Evolutionary conservation across 2,797 vertebrate genomes (phyloP).

Genomic region (Aplochiton taeniatus): DNA sequence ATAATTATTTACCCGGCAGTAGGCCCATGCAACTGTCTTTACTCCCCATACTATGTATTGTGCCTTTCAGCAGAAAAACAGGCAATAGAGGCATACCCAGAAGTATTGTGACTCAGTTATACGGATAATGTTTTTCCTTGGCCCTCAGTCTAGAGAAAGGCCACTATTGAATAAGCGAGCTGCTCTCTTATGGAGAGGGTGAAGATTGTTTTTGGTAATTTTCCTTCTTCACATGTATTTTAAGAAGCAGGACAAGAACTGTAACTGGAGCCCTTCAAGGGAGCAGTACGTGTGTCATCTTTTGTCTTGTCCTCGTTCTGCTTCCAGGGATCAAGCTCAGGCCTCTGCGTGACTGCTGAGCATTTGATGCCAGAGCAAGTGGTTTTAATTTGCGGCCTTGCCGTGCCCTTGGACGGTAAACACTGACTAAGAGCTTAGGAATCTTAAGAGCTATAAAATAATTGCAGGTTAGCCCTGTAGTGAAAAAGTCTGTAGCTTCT

Average conservation of each 20-base stretch:
- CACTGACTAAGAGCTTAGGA: constrained; percentile 89
- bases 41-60: not conserved
- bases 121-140: too few relatives aligned
- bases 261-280: too few relatives aligned
- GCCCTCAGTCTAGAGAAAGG: too few relatives aligned
- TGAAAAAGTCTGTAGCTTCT: constrained; percentile 57
- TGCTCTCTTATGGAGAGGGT: too few relatives aligned
- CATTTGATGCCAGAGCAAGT: constrained; percentile 73
- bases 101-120: too few relatives aligned
- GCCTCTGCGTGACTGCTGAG: constrained; percentile 81
- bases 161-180: too few relatives aligned
- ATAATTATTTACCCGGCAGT: constrained; percentile 46
- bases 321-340: constrained; percentile 34
- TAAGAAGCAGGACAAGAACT: too few relatives aligned
- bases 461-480: constrained; percentile 86
- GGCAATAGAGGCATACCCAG: too few relatives aligned
- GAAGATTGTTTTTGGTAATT: too few relatives aligned
- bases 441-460: constrained; percentile 93
- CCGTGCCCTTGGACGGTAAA: constrained; percentile 83
- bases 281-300: not conserved
- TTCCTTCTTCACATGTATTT: too few relatives aligned
- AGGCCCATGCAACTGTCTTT: constrained; percentile 9
- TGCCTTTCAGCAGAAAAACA: too few relatives aligned
- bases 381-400: constrained; percentile 81
- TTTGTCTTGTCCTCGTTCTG: constrained; percentile 32